Base-by-base conservation (phyloP, 2,888 invertebrate species). In the Synergus japonicus region DNA sequence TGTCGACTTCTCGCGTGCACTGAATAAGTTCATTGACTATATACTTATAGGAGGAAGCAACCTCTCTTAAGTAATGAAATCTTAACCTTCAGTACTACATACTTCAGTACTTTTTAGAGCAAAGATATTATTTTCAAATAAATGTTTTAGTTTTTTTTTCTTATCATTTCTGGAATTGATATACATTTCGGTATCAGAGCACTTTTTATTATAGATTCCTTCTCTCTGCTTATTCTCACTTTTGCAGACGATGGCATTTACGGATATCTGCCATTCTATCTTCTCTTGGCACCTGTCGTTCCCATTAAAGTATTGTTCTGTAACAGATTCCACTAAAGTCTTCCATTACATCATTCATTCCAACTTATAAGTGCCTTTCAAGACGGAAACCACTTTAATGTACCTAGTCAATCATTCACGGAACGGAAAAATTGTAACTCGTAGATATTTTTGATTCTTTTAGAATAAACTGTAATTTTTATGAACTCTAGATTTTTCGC, bases 261-360 rank as follows among this genome's bases (percentile, higher is more conserved):
- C 13, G 10, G 46, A 46, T 46, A 46, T 46, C 4, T 46, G 46
- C 46, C 10, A 46, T 46, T 46, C 46, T 13, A 46, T 12, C 10
- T 46, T 83, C 80, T 78, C 76, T 76, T 65, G 77, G 77, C 78
- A 81, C 80, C 66, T 79, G 83, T 78, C 80, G 82, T 84, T 85
- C 85, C 83, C 86, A 84, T 83, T 86, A 86, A 86, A 37, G 37
- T 37, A 37, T 37, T 37, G 37, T 87, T 86, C 83, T 83, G 82
- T 84, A 85, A 86, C 84, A 81, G 69, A 54, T 76, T 78, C 73
- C 78, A 78, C 44, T 65, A n/a, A 43, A 63, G 77, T 76, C 76
- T n/a, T 76, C 29, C 12, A 49, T 81, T 82, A 76, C 81, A 67
- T 79, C 79, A 76, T 66, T 60, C 77, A 46, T 77, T 77, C 78